A percentile compares a stretch with the other conserved stretches of the same genome.
Evolutionary conservation across 2,888 invertebrate species (phyloP).

Genomic region (Sinelater perroti): DNA sequence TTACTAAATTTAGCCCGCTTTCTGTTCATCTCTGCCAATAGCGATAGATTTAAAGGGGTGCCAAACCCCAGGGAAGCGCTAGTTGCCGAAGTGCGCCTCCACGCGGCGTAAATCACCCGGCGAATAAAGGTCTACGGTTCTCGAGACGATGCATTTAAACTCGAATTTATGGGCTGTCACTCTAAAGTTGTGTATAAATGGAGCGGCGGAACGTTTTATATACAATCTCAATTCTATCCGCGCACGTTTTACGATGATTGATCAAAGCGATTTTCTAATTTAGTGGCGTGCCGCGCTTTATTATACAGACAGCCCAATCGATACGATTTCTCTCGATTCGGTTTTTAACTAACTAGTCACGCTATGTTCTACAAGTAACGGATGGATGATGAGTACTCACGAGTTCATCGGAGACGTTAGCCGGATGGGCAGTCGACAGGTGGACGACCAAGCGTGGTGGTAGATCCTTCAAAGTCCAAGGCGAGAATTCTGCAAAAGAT

Average conservation of each 20-base stretch:
- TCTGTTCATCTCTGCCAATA: constrained; percentile 45
- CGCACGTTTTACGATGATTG: constrained; percentile 34
- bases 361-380: too few species aligned
- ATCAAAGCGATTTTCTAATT: constrained; percentile 32
- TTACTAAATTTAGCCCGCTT: constrained; percentile 46
- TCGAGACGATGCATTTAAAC: constrained; percentile 34
- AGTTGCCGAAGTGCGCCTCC: constrained; percentile 28
- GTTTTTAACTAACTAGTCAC: too few species aligned
- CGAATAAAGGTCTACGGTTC: constrained; percentile 33
- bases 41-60: constrained; percentile 56
- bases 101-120: constrained; percentile 31
- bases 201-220: constrained; percentile 31
- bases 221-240: constrained; percentile 34
- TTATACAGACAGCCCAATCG: constrained; percentile 18
- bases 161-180: constrained; percentile 39
- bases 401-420: background rate
- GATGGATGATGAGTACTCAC: constrained; percentile 14
- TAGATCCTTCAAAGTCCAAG: too few species aligned
- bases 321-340: constrained; percentile 1
- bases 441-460: too few species aligned
- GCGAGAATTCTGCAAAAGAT: too few species aligned
- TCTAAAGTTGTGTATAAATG: constrained; percentile 37
- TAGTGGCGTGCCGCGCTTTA: constrained; percentile 25
- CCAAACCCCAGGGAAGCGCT: constrained; percentile 45
- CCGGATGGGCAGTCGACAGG: background rate